These are phyloP conservation scores for Anniella stebbinsi DNA, from an alignment of 2,797 vertebrate species.

Conservation along the genomic window DNA sequence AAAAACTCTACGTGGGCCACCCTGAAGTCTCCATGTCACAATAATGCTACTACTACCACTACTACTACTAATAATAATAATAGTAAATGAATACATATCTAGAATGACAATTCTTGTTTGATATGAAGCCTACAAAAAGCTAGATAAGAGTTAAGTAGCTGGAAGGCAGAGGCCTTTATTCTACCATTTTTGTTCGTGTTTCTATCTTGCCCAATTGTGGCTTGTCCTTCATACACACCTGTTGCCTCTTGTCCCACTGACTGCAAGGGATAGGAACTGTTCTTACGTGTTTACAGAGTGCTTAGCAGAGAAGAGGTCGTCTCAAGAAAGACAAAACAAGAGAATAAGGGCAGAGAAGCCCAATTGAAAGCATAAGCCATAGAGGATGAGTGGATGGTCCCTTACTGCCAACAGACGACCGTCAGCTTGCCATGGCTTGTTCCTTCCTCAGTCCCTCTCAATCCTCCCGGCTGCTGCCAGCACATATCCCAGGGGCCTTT, in stretches of 20 bases:
- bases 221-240: not conserved
- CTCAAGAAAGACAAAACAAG: not conserved
- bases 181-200: not conserved
- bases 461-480: too few species aligned
- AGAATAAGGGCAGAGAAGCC: not conserved
- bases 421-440: too few species aligned
- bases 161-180: not conserved
- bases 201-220: not conserved
- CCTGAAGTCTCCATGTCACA: not conserved
- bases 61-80: too few species aligned
- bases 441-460: too few species aligned
- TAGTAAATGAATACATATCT: not conserved
- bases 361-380: not conserved
- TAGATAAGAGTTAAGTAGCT: not conserved
- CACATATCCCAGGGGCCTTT: too few species aligned
- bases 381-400: too few species aligned
- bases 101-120: not conserved
- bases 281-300: too few species aligned
- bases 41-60: too few species aligned
- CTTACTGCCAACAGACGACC: too few species aligned
- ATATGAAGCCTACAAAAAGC: not conserved
- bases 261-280: not conserved
- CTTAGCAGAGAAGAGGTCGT: not conserved
- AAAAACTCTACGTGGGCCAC: not conserved
- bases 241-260: not conserved